A percentile compares a stretch with the other conserved stretches of the same genome.
These are phyloP conservation scores for Helogale parvula DNA, from an alignment of 2,113 vertebrate species.

Conservation along the genomic window DNA sequence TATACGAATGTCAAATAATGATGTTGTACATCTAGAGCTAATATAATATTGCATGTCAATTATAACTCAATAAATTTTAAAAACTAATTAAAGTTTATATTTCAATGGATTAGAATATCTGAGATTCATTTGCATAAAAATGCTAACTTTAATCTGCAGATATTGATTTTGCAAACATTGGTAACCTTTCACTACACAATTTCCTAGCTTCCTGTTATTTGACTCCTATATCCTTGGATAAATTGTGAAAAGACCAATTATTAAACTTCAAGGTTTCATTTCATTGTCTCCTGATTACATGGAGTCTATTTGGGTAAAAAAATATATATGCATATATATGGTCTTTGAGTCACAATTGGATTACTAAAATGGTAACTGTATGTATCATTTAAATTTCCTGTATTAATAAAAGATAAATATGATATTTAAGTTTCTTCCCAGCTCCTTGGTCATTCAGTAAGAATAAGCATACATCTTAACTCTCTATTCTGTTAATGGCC, in stretches of 20 bases:
- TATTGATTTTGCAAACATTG: constrained; percentile 7
- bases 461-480: constrained; percentile 4
- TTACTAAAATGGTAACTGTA: constrained; percentile 41
- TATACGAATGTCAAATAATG: background rate
- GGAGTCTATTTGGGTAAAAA: background rate
- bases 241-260: background rate
- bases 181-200: background rate
- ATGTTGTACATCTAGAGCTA: background rate
- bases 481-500: constrained; percentile 48
- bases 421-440: constrained; percentile 27
- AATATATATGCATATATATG: background rate
- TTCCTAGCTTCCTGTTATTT: background rate
- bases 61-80: background rate
- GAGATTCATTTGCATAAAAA: constrained; percentile 8
- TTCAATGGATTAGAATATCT: background rate
- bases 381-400: constrained; percentile 9
- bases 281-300: constrained; percentile 31
- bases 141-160: background rate
- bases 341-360: constrained; percentile 55
- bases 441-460: constrained; percentile 50
- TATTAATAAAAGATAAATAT: constrained; percentile 46
- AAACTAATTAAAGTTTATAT: background rate
- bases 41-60: background rate
- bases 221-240: background rate
- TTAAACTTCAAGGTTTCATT: background rate